A percentile compares a stretch with the other conserved stretches of the same genome.
phyloP scores from a whole-genome alignment of 2,797 vertebrate genomes.

The Channallabes apus region DNA sequence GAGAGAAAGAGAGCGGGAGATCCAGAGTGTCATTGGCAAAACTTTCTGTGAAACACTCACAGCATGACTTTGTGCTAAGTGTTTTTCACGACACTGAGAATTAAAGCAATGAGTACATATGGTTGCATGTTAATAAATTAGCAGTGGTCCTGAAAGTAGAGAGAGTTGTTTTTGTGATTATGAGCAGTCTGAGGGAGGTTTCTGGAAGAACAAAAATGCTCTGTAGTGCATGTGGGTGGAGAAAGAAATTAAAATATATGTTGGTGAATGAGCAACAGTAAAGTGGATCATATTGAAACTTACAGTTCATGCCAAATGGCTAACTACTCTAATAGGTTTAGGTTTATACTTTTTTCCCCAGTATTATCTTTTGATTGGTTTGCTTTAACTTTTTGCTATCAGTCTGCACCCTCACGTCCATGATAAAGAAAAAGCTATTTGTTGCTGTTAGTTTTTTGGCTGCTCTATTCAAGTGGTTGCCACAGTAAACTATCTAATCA shows the following conservation, averaged over 20 bases:
- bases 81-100: slow-evolving; percentile 32
- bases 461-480: too few species aligned
- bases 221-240: background rate
- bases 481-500: too few species aligned
- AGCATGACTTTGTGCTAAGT: slow-evolving; percentile 8
- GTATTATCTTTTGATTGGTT: background rate
- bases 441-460: background rate
- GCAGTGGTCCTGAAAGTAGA: slow-evolving; percentile 18
- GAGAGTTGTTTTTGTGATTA: slow-evolving; percentile 5
- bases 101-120: slow-evolving; percentile 26
- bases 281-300: background rate
- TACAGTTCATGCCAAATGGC: background rate
- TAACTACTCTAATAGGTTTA: background rate
- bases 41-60: slow-evolving; percentile 18
- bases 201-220: background rate
- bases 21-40: background rate
- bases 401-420: background rate
- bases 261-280: background rate
- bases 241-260: slow-evolving; percentile 7
- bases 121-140: slow-evolving; percentile 32
- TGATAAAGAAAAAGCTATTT: background rate
- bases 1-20: slow-evolving; percentile 9
- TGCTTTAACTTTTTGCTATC: background rate
- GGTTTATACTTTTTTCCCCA: background rate
- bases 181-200: background rate